Percentiles rank a stretch among this genome's conserved stretches.
Conservation (phyloP, 2,113 vertebrate species). For the Pionites leucogaster region DNA sequence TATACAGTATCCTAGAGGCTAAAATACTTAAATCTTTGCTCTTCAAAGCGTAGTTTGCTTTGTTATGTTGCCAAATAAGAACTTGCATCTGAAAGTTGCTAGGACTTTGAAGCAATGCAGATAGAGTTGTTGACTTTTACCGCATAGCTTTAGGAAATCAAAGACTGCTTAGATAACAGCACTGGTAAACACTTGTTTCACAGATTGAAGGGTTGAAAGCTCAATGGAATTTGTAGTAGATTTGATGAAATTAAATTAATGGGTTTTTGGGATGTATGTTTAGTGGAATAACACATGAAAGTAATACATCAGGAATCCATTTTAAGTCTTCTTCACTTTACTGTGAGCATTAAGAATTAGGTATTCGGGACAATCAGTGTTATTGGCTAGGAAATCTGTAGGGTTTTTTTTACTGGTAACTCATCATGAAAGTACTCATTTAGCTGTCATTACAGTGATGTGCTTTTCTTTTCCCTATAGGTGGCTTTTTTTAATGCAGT, state of each 20-base stretch:
- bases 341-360: background rate
- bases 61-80: background rate
- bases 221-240: background rate
- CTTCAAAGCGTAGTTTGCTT: background rate
- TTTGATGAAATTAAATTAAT: background rate
- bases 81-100: background rate
- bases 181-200: background rate
- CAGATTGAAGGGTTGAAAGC: background rate
- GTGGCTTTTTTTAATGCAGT: constrained; percentile 67
- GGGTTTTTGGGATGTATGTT: background rate
- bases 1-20: background rate
- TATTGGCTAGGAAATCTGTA: background rate
- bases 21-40: background rate
- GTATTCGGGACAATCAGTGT: background rate
- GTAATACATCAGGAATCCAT: background rate
- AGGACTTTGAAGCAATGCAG: background rate
- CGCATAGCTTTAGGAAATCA: background rate
- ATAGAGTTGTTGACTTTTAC: background rate
- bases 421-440: background rate
- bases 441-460: background rate
- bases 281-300: background rate
- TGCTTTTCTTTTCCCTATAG: constrained; percentile 56
- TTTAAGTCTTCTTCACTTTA: background rate
- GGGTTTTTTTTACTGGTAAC: background rate
- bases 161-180: background rate